Base-by-base conservation (phyloP, 2,888 invertebrate species). In the Apotomis turbidana region DNA sequence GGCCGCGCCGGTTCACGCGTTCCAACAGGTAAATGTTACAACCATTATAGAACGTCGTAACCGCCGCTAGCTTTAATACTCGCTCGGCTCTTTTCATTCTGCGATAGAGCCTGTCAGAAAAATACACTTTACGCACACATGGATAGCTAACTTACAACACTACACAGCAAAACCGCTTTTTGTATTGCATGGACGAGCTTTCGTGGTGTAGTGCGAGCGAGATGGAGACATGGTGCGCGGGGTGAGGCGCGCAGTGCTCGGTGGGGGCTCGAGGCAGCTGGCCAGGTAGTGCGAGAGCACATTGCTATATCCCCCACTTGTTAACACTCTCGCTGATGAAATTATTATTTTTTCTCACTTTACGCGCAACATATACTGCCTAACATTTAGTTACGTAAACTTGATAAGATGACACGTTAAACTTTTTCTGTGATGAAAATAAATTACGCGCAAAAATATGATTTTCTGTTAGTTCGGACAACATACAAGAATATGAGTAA, bases 1-100 rank as follows among this genome's bases (percentile, higher is more conserved):
- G 94, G 93, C 94, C 93, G 94, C 92, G 90, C 87, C 88, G 91
- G 93, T 93, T 93, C 93, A 93, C 91, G 92, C 93, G 94, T 94
- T 94, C 94, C 94, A 94, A 93, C 94, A 93, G 94, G 93, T 94
- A 93, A 93, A 88, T 87, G 88, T 84, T 83, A 80, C 85, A 83
- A 78, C 76, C 78, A 76, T 79, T 77, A 76, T 77, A 83, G 84
- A 93, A 92, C 79, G 91, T 80, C 79, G 74, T 87, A 92, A 87
- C 83, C 81, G 87, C 89, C 90, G 75, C 81, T 77, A 78, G 81
- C 80, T 80, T 78, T 80, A 82, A 83, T 86, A 80, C 77, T 82
- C 78, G 83, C 87, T 88, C 77, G 78, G 85, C 85, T 85, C 79
- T 89, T 86, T 85, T 82, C 79, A 81, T 83, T 85, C 76, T 77